A percentile compares a stretch with the other conserved stretches of the same genome.
Evolutionary conservation across 1,140 invertebrate species (phyloP).

Genomic region (Drosophila trapezifrons): DNA sequence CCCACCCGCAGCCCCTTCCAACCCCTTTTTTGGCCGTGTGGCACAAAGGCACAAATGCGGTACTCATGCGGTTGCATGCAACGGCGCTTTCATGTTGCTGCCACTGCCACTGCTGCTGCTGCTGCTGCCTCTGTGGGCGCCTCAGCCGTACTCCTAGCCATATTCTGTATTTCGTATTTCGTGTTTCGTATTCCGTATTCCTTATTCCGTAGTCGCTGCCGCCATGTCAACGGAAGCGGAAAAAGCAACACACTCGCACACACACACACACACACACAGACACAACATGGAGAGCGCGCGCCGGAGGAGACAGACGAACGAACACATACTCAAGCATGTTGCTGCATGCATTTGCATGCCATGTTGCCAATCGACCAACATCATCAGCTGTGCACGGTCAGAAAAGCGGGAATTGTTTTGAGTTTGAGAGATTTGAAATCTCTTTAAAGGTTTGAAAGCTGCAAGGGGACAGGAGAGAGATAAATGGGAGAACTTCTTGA

Average conservation of each 20-base stretch:
- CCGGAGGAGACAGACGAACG: constrained; percentile 36
- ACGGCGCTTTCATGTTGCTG: constrained; percentile 76
- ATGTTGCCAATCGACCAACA: constrained; percentile 48
- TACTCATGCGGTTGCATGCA: constrained; percentile 79
- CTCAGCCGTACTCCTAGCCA: constrained; percentile 22
- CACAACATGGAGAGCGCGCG: constrained; percentile 14
- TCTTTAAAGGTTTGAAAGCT: background rate
- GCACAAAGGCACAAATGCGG: constrained; percentile 79
- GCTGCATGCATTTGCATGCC: constrained; percentile 74
- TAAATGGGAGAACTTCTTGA: too few species aligned
- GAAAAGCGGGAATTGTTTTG: background rate
- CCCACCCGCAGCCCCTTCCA: background rate
- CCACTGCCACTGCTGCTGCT: background rate
- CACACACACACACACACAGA: constrained; percentile 24
- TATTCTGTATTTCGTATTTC: constrained; percentile 10
- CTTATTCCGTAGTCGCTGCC: constrained; percentile 39
- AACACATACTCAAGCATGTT: constrained; percentile 50
- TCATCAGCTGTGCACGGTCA: background rate
- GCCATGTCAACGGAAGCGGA: constrained; percentile 82
- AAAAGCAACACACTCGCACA: constrained; percentile 70
- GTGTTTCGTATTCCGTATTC: constrained; percentile 14
- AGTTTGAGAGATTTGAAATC: background rate
- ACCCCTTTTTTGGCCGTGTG: constrained; percentile 17
- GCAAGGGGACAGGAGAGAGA: too few species aligned
- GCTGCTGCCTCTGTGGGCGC: constrained; percentile 4